phyloP scores from a whole-genome alignment of 2,888 invertebrate species.

The Folsomia candida region DNA sequence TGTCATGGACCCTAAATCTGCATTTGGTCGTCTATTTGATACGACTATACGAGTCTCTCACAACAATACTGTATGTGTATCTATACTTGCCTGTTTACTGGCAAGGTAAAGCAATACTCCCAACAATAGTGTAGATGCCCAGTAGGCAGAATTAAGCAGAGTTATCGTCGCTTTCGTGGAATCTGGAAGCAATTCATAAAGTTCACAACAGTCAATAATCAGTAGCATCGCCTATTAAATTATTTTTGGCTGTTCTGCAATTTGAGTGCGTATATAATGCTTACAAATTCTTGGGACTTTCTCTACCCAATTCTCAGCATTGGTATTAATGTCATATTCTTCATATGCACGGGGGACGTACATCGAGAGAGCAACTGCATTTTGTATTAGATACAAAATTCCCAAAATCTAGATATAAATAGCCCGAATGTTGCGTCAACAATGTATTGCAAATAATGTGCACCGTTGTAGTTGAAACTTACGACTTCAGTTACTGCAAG shows the following conservation, averaged over 20 bases:
- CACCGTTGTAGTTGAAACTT: too few relatives aligned
- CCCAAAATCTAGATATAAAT: slow-evolving; percentile 9
- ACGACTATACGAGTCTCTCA: too few relatives aligned
- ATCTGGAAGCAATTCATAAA: slow-evolving; percentile 14
- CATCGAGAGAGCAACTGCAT: neutral
- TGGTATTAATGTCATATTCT: neutral
- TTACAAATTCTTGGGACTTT: slow-evolving; percentile 24
- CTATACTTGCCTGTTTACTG: slow-evolving; percentile 25
- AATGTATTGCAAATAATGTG: neutral
- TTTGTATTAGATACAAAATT: neutral
- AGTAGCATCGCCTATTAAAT: slow-evolving; percentile 19
- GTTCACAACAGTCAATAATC: neutral
- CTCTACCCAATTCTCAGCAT: slow-evolving; percentile 16
- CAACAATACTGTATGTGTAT: too few relatives aligned
- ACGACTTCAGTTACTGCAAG: slow-evolving; percentile 2
- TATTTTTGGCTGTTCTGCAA: slow-evolving; percentile 16
- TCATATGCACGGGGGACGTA: slow-evolving; percentile 6
- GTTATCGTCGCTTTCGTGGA: slow-evolving; percentile 17
- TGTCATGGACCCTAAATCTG: too few relatives aligned
- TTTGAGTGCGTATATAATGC: neutral
- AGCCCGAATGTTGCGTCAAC: neutral
- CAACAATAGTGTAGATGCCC: slow-evolving; percentile 25
- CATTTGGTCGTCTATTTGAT: too few relatives aligned
- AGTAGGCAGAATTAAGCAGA: slow-evolving; percentile 23
- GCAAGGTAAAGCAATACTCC: slow-evolving; percentile 23